These are phyloP conservation scores for Aviceda subcristata DNA, from an alignment of 2,113 vertebrate species.

Conservation along the genomic window DNA sequence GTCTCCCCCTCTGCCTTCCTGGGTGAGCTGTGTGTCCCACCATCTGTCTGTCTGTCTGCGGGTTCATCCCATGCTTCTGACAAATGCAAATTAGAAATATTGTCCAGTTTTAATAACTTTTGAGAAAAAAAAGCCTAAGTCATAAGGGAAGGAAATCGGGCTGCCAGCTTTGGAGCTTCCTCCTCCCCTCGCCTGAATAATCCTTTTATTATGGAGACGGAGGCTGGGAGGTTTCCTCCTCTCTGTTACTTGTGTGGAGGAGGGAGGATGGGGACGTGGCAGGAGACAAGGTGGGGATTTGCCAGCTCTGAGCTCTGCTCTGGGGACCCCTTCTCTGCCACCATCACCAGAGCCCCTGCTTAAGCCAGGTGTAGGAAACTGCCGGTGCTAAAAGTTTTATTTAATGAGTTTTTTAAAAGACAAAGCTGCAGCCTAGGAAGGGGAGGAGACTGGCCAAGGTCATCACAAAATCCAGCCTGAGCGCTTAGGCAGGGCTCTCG, in stretches of 20 bases:
- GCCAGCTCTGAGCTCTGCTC: not conserved
- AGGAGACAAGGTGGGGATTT: not conserved
- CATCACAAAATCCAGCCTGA: not conserved
- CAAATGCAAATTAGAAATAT: not conserved
- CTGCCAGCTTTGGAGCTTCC: not conserved
- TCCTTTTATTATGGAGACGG: not conserved
- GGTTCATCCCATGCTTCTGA: not conserved
- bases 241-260: not conserved
- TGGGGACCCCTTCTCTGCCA: not conserved
- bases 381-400: not conserved
- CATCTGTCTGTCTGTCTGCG: not conserved
- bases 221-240: not conserved
- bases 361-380: not conserved
- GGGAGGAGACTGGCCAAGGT: not conserved
- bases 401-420: not conserved
- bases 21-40: constrained; percentile 70
- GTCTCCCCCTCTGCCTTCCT: constrained; percentile 96
- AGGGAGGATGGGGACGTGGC: not conserved
- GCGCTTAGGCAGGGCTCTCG: rapidly evolving
- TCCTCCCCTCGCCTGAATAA: not conserved
- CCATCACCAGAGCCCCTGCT: rapidly evolving
- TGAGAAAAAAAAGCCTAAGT: not conserved
- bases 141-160: not conserved
- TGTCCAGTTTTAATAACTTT: not conserved
- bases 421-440: not conserved